Conservation (phyloP, 2,797 vertebrate genomes). For the Hydrolagus colliei region DNA sequence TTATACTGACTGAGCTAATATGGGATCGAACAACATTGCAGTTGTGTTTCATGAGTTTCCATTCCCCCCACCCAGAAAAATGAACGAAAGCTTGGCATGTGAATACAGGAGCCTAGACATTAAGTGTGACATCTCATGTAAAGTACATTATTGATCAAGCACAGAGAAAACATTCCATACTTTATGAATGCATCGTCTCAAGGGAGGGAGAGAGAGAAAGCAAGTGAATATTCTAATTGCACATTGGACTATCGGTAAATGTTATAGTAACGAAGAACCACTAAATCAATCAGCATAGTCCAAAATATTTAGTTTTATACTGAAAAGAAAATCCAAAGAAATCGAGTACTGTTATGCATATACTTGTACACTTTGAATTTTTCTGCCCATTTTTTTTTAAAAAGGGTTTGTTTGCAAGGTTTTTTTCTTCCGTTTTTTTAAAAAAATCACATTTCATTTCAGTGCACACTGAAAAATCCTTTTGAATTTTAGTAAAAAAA, state of each 20-base stretch:
- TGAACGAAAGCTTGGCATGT: neutral
- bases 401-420: no score
- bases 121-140: neutral
- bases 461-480: neutral
- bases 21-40: neutral
- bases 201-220: conserved; percentile 39
- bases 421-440: neutral
- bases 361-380: conserved; percentile 31
- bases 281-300: conserved; percentile 39
- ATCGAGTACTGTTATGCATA: conserved; percentile 30
- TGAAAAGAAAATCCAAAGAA: conserved; percentile 25
- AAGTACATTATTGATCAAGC: conserved; percentile 38
- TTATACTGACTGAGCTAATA: neutral
- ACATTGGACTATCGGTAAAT: conserved; percentile 54
- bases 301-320: conserved; percentile 31
- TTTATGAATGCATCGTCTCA: conserved; percentile 54
- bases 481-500: conserved; percentile 4
- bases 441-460: conserved; percentile 16
- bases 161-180: conserved; percentile 57
- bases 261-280: conserved; percentile 51
- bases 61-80: conserved; percentile 14
- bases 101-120: neutral
- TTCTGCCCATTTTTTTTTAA: conserved; percentile 20
- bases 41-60: conserved; percentile 31
- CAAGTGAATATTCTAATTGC: conserved; percentile 47